Percentiles rank a stretch among this genome's conserved stretches.
phyloP scores from a whole-genome alignment of 2,113 vertebrate genomes.

The Channa maculata region DNA sequence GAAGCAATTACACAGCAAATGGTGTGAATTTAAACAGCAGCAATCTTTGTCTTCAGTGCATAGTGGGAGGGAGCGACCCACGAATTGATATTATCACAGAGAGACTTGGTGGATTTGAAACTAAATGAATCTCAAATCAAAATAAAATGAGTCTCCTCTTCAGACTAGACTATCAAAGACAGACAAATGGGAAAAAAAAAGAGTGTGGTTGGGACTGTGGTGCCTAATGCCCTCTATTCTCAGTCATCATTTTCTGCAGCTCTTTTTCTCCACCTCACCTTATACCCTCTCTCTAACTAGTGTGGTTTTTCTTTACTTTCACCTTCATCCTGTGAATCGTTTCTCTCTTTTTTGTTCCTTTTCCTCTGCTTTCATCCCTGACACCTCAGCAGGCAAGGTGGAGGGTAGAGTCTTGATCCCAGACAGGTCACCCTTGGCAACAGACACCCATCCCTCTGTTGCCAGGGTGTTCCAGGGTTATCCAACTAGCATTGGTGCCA shows the following conservation, averaged over 20 bases:
- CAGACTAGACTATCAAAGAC: conserved; percentile 38
- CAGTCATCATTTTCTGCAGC: conserved; percentile 56
- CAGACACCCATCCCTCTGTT: conserved; percentile 39
- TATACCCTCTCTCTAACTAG: conserved; percentile 7
- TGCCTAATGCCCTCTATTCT: conserved; percentile 44
- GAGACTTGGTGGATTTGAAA: conserved; percentile 53
- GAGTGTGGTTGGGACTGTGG: background rate
- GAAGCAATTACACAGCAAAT: conserved; percentile 59
- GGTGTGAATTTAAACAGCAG: conserved; percentile 48
- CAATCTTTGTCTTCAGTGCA: conserved; percentile 35
- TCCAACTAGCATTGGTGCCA: conserved; percentile 28
- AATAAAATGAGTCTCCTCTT: conserved; percentile 66
- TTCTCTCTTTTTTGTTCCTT: conserved; percentile 11
- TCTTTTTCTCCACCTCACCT: conserved; percentile 31
- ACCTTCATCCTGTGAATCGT: conserved; percentile 15
- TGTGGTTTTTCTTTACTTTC: background rate
- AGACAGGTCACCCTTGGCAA: conserved; percentile 56
- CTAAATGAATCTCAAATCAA: conserved; percentile 70
- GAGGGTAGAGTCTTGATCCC: conserved; percentile 45
- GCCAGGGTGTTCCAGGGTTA: conserved; percentile 16
- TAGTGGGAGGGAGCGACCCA: conserved; percentile 35
- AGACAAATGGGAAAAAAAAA: conserved; percentile 19
- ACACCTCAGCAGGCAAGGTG: conserved; percentile 57
- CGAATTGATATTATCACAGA: conserved; percentile 53
- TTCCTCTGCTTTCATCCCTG: conserved; percentile 34